Conservation (phyloP, 2,797 vertebrate species). For the Sparidentex hasta region DNA sequence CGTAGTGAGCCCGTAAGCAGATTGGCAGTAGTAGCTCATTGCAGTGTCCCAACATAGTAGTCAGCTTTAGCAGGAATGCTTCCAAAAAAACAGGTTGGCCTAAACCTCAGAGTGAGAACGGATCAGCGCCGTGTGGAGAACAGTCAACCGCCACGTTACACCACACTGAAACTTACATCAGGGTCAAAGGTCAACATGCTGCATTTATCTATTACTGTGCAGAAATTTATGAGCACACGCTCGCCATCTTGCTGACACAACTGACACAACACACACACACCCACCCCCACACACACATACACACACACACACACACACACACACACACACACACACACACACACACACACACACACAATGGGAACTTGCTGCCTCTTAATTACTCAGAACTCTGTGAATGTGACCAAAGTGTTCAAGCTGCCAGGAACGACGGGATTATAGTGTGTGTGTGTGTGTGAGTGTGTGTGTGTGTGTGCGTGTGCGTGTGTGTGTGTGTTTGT, state of each 20-base stretch:
- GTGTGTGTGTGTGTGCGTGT: background rate
- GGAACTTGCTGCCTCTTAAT: slow-evolving; percentile 1
- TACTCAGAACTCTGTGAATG: slow-evolving; percentile 1
- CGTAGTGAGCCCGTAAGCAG: slow-evolving; percentile 65
- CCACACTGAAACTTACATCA: background rate
- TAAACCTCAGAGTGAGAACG: slow-evolving; percentile 17
- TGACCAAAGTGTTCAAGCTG: slow-evolving; percentile 2
- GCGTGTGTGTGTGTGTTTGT: background rate
- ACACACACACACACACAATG: slow-evolving; percentile 2
- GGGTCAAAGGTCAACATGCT: background rate
- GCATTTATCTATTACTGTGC: background rate
- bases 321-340: slow-evolving; percentile 6
- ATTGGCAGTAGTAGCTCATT: slow-evolving; percentile 56
- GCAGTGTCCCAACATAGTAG: slow-evolving; percentile 41
- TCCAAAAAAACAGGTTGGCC: slow-evolving; percentile 55
- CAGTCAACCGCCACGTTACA: too few species aligned
- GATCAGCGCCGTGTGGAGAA: slow-evolving; percentile 36
- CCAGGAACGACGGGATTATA: slow-evolving; percentile 2
- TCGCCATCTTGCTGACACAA: background rate
- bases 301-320: too few species aligned
- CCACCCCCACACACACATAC: too few species aligned
- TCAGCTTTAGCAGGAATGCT: slow-evolving; percentile 57
- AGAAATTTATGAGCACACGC: background rate
- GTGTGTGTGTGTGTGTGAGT: background rate
- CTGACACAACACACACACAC: background rate